phyloP scores from a whole-genome alignment of 2,797 vertebrate genomes.

The Rhinatrema bivittatum region DNA sequence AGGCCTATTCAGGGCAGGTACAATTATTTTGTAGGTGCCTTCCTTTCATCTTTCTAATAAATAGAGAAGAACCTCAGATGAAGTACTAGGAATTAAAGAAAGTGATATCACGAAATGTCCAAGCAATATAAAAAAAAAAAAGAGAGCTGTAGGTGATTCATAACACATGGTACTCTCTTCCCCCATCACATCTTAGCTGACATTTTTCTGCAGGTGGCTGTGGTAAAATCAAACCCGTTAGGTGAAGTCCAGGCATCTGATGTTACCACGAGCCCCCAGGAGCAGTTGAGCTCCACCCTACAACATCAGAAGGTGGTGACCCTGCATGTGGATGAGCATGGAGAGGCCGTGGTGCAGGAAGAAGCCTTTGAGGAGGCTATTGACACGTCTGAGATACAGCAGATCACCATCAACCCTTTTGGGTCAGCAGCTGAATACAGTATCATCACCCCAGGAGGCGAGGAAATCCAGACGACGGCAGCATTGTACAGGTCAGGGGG shows the following conservation, averaged over 20 bases:
- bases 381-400: conserved; percentile 60
- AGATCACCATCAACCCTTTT: conserved; percentile 73
- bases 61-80: too few species aligned
- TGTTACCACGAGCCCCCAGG: background rate
- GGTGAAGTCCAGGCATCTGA: conserved; percentile 21
- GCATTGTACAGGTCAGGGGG: conserved; percentile 76
- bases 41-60: too few species aligned
- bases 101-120: too few species aligned
- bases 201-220: conserved; percentile 70
- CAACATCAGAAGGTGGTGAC: conserved; percentile 75
- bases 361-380: conserved; percentile 54
- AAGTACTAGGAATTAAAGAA: too few species aligned
- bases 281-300: conserved; percentile 37
- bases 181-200: too few species aligned
- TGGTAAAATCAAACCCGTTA: conserved; percentile 66
- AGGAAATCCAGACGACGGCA: conserved; percentile 63
- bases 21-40: too few species aligned
- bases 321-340: conserved; percentile 75
- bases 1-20: too few species aligned
- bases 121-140: too few species aligned
- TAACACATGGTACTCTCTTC: rapidly evolving
- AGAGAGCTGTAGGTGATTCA: too few species aligned
- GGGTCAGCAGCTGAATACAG: conserved; percentile 63
- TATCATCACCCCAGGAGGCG: conserved; percentile 70
- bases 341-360: conserved; percentile 66